Conservation (phyloP, 2,888 invertebrate species). For the Brachycybe producta region DNA sequence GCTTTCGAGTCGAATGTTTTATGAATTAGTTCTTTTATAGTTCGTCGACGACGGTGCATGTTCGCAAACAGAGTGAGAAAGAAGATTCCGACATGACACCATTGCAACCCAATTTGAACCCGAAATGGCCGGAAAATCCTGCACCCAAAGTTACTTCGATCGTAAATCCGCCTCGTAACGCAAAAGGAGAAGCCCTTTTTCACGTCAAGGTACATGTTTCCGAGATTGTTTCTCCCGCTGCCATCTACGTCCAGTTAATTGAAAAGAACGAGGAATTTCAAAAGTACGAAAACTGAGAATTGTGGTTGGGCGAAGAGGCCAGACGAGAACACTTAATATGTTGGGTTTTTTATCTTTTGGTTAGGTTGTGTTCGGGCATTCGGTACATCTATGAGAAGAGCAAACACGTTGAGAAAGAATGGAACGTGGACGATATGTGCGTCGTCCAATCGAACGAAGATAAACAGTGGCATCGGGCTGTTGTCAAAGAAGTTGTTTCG, state of each 20-base stretch:
- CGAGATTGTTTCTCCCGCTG: neutral
- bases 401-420: neutral
- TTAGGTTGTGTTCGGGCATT: neutral
- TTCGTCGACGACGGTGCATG: no score
- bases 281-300: neutral
- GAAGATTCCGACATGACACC: no score
- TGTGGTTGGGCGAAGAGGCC: no score
- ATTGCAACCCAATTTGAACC: no score
- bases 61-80: no score
- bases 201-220: neutral
- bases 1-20: no score
- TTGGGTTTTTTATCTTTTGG: no score
- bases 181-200: neutral
- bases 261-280: neutral
- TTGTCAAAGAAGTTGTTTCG: neutral
- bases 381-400: neutral
- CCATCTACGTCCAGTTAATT: neutral
- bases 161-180: no score
- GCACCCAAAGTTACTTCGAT: no score
- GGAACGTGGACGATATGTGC: neutral
- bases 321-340: no score
- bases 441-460: neutral
- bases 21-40: no score
- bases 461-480: conserved; percentile 3
- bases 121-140: no score